A percentile compares a stretch with the other conserved stretches of the same genome.
Conservation (phyloP, 2,888 invertebrate species). For the Oligia strigilis region DNA sequence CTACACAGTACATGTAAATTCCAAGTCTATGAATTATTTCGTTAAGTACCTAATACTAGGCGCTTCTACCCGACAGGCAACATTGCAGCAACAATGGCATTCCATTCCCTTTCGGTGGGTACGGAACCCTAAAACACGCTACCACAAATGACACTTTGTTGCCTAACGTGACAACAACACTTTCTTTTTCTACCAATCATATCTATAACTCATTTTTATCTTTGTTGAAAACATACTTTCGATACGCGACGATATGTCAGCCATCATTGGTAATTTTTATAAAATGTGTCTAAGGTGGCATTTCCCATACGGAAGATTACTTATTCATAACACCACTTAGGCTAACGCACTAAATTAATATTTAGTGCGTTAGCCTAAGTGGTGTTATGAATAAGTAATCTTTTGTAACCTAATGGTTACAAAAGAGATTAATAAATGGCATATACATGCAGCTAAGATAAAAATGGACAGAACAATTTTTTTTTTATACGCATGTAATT, state of each 20-base stretch:
- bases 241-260: not conserved
- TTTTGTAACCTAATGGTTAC: too few relatives aligned
- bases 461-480: too few relatives aligned
- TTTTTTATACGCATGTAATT: too few relatives aligned
- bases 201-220: constrained; percentile 53
- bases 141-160: constrained; percentile 26
- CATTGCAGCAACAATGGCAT: constrained; percentile 43
- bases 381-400: too few relatives aligned
- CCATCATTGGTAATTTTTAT: not conserved
- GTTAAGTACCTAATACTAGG: constrained; percentile 4
- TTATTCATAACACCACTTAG: not conserved
- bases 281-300: not conserved
- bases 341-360: too few relatives aligned
- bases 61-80: constrained; percentile 21
- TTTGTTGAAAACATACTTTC: constrained; percentile 19
- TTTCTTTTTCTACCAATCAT: constrained; percentile 38
- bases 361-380: too few relatives aligned
- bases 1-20: constrained; percentile 39
- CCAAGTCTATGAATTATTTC: constrained; percentile 38
- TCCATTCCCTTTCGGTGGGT: constrained; percentile 39
- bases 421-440: too few relatives aligned
- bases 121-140: constrained; percentile 21
- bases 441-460: too few relatives aligned
- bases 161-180: constrained; percentile 21
- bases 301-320: not conserved